Evolutionary conservation across 1,140 invertebrate genomes (phyloP), one percentile per base, ranked within the genome.

Genomic region (Trachymyrmex septentrionalis): DNA sequence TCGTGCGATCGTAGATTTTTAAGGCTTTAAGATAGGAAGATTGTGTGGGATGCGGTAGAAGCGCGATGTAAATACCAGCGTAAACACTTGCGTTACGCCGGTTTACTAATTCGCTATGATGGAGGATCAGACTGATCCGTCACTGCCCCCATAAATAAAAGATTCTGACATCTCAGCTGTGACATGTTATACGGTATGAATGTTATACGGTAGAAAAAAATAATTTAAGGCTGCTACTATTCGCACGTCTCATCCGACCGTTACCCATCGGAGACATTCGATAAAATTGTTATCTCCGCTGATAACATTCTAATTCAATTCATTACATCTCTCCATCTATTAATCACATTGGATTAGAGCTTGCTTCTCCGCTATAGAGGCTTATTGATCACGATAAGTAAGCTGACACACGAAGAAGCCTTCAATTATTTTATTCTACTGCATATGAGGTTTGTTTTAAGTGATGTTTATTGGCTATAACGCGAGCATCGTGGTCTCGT

Each of bases 1-100:
- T 84, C 66, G 76, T 84, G 80, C 87, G 67, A 87, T 86, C 81
- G 84, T 86, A 80, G 73, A 19, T 64, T 72, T 71, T 85, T 72
- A 50, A 75, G 66, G 21, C 24, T 64, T 86, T 64, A n/a, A 73
- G 16, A 21, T 44, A 7, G 24, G 50, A 85, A 48, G 19, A 50
- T 50, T 64, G 21, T 1, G 34, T 2, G 63, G 16, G 24, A 61
- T 14, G 57, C 57, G n/a, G 10, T 53, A 14, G 66, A 66, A 38
- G 9, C 27, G 9, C 53, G 19, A 3, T 80, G 69, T 84, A 76
- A 63, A 80, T 63, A 71, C n/a, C 55, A n/a, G 77, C 38, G 44
- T 55, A 67, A 80, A 34, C 12, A 2, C n/a, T 44, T 24, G 9
- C 67, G 27, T 38, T 24, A 14, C 55, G 63, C 30, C 16, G 21